Conservation (phyloP, 2,888 invertebrate genomes). For the Malacosoma neustria region DNA sequence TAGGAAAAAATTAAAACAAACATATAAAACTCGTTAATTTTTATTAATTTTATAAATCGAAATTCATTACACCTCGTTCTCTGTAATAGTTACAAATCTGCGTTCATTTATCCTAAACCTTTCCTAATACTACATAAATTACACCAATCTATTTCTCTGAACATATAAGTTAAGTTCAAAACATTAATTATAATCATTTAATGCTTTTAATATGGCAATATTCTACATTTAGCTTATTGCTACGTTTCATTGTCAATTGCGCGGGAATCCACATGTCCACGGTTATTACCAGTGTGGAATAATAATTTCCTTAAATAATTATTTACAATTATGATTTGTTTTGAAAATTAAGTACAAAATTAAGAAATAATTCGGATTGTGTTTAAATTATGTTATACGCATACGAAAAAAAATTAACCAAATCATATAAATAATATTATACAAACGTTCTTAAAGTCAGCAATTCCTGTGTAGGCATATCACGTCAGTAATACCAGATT, state of each 20-base stretch:
- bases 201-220: conserved; percentile 24
- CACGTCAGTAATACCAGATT: too few relatives aligned
- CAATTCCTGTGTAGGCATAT: not conserved
- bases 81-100: conserved; percentile 65
- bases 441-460: not conserved
- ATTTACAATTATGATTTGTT: conserved; percentile 3
- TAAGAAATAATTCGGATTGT: too few relatives aligned
- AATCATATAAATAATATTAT: not conserved
- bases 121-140: conserved; percentile 30
- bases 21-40: conserved; percentile 67
- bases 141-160: conserved; percentile 55
- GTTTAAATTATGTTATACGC: not conserved
- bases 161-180: conserved; percentile 59
- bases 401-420: too few relatives aligned
- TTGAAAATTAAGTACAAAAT: not conserved
- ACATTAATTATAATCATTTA: conserved; percentile 43
- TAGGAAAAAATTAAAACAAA: conserved; percentile 26
- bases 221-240: conserved; percentile 51
- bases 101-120: conserved; percentile 1
- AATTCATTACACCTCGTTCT: conserved; percentile 67
- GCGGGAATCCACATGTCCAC: conserved; percentile 23
- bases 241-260: conserved; percentile 37
- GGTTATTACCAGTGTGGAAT: conserved; percentile 2
- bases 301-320: not conserved
- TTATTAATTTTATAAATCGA: conserved; percentile 74